phyloP scores from a whole-genome alignment of 2,797 vertebrate species.

The Mallotus villosus region DNA sequence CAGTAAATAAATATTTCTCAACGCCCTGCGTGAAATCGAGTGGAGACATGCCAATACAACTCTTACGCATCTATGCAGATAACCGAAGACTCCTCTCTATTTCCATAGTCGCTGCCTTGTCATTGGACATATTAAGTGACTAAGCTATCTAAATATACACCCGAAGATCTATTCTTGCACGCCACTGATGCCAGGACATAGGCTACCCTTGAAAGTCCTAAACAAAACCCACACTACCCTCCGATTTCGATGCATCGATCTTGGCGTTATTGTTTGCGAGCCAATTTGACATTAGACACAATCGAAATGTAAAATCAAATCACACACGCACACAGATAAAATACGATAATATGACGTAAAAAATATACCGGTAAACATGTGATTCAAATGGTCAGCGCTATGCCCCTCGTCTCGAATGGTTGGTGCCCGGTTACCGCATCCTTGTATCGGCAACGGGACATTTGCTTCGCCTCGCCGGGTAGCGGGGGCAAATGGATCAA shows the following conservation, averaged over 20 bases:
- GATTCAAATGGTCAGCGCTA: conserved; percentile 17
- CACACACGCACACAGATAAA: background rate
- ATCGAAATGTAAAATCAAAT: background rate
- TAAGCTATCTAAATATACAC: conserved; percentile 66
- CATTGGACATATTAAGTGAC: conserved; percentile 46
- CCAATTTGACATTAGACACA: background rate
- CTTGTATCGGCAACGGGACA: conserved; percentile 16
- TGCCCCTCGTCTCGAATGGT: conserved; percentile 21
- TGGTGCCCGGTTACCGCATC: conserved; percentile 48
- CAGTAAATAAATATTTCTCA: too few species aligned
- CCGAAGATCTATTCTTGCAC: conserved; percentile 41
- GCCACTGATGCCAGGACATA: background rate
- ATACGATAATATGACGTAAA: background rate
- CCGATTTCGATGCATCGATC: conserved; percentile 20
- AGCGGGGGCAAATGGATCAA: conserved; percentile 22
- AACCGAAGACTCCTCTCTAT: conserved; percentile 1
- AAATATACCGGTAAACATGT: conserved; percentile 41
- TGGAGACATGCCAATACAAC: background rate
- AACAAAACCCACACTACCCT: conserved; percentile 27
- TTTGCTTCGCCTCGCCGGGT: conserved; percentile 25
- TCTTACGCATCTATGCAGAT: background rate
- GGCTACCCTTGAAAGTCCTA: conserved; percentile 56
- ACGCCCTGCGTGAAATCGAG: background rate
- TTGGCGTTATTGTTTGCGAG: conserved; percentile 1
- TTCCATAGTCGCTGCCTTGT: conserved; percentile 24